These are phyloP conservation scores for Syngnathus acus DNA, from an alignment of 2,797 vertebrate genomes.

Conservation along the genomic window DNA sequence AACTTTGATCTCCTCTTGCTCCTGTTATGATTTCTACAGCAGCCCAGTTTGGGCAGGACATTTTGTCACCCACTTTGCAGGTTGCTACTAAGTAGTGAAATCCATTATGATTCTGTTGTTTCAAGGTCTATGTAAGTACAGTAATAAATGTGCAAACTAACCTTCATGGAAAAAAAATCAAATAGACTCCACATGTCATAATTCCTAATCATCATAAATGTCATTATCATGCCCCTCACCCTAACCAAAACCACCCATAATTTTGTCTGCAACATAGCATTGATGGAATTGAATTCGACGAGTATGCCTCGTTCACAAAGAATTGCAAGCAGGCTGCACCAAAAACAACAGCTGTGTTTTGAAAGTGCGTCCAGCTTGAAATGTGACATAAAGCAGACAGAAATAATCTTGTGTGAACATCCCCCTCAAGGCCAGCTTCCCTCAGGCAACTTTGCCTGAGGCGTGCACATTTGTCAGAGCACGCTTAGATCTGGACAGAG, in stretches of 20 bases:
- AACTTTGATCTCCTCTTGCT: no score
- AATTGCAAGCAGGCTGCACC: constrained; percentile 30
- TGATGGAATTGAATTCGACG: background rate
- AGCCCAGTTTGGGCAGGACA: no score
- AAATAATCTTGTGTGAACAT: constrained; percentile 33
- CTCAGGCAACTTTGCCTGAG: constrained; percentile 46
- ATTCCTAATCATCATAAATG: background rate
- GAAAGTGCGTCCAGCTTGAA: constrained; percentile 42
- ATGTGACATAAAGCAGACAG: constrained; percentile 49
- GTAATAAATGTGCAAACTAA: background rate
- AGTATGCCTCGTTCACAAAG: constrained; percentile 2
- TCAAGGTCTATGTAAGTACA: background rate
- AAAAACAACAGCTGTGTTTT: constrained; percentile 31
- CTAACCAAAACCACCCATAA: background rate
- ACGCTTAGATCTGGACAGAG: constrained; percentile 41
- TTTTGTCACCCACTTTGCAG: no score
- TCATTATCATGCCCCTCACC: background rate
- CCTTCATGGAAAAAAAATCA: background rate
- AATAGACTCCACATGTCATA: background rate
- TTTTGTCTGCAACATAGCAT: background rate
- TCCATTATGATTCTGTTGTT: background rate
- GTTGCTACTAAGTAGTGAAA: background rate
- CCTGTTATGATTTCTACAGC: no score
- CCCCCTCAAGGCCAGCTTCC: constrained; percentile 39
- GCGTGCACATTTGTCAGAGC: constrained; percentile 55